These are phyloP conservation scores for Diphyllodes magnificus DNA, from an alignment of 2,113 vertebrate species.

Conservation along the genomic window DNA sequence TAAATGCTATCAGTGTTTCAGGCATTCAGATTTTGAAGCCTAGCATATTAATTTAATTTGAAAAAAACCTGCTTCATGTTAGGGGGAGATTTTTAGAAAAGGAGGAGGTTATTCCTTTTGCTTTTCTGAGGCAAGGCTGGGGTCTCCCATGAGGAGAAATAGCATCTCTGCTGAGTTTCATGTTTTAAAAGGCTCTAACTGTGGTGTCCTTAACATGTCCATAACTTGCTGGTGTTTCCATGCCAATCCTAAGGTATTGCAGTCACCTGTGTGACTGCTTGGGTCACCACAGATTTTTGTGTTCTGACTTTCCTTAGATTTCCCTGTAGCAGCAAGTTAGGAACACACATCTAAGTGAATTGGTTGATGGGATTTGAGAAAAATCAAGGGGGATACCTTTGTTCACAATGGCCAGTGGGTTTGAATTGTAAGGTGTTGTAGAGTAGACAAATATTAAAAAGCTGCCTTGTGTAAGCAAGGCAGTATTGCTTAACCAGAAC, in stretches of 20 bases:
- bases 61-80: neutral
- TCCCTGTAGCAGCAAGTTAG: neutral
- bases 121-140: neutral
- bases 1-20: neutral
- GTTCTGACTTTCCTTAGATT: neutral
- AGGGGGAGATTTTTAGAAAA: neutral
- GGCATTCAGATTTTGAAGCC: neutral
- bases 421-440: neutral
- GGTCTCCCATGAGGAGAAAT: neutral
- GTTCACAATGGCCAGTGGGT: neutral
- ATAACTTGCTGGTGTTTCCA: neutral
- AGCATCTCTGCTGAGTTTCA: neutral
- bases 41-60: neutral
- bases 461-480: neutral
- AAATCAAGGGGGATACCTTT: neutral
- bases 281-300: neutral
- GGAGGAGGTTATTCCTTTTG: neutral
- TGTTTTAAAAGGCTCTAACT: neutral
- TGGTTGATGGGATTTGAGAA: neutral
- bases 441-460: neutral
- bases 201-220: neutral
- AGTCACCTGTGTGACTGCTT: neutral
- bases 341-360: neutral
- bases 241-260: neutral
- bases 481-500: neutral